A percentile compares a stretch with the other conserved stretches of the same genome.
Evolutionary conservation across 2,113 vertebrate species (phyloP).

Genomic region (Ciconia maguari): DNA sequence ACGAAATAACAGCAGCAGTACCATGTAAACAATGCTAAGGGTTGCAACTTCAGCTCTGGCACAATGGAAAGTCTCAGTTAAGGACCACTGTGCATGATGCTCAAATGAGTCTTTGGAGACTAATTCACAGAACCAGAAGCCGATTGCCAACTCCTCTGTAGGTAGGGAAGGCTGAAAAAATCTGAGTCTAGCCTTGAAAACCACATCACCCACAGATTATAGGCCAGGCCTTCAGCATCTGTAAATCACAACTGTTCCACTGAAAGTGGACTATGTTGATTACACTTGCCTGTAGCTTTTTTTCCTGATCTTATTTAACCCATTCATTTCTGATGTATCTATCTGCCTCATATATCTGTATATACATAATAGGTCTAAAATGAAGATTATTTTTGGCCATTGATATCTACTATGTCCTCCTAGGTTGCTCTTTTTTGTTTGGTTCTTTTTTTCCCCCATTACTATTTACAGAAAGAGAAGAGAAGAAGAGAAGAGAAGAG

Average conservation of each 20-base stretch:
- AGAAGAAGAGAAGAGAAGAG: neutral
- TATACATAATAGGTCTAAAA: neutral
- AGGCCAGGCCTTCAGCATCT: neutral
- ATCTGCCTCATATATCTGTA: neutral
- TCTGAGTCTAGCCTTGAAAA: neutral
- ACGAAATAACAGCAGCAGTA: neutral
- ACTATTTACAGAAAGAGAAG: neutral
- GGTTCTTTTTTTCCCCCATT: neutral
- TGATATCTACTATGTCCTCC: neutral
- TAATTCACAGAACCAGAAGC: neutral
- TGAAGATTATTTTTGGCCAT: neutral
- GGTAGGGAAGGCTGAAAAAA: neutral
- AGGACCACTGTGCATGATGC: neutral
- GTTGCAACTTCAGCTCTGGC: neutral
- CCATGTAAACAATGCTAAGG: neutral
- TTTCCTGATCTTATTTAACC: neutral
- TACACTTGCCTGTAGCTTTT: neutral
- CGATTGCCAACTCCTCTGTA: neutral
- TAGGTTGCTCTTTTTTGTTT: neutral
- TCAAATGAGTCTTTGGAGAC: neutral
- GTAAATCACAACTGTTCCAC: neutral
- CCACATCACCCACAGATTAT: neutral
- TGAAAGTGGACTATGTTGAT: neutral
- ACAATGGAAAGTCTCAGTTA: neutral
- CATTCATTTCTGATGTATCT: neutral